Conservation (phyloP, 2,113 vertebrate species). For the Candoia aspera region DNA sequence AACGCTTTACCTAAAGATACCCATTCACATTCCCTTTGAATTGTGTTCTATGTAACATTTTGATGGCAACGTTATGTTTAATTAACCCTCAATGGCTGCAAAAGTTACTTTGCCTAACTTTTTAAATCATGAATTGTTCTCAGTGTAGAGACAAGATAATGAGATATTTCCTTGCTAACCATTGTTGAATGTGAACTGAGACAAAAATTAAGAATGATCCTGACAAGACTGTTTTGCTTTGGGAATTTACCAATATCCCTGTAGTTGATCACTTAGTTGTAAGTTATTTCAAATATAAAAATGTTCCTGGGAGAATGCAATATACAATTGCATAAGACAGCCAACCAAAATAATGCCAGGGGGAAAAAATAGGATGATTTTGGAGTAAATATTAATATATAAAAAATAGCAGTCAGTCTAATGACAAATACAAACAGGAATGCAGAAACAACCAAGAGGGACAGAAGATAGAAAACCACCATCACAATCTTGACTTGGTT, state of each 20-base stretch:
- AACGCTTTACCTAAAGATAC: neutral
- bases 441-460: neutral
- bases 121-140: neutral
- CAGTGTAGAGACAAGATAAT: neutral
- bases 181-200: neutral
- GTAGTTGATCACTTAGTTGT: neutral
- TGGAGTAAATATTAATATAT: neutral
- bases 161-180: neutral
- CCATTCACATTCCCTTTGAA: neutral
- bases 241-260: neutral
- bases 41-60: neutral
- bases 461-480: neutral
- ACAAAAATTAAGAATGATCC: neutral
- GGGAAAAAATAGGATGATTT: neutral
- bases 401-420: neutral
- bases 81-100: neutral
- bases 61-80: neutral
- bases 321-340: neutral
- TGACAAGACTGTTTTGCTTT: neutral
- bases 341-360: neutral
- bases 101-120: neutral
- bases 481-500: neutral
- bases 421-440: neutral
- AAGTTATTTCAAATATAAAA: constrained; percentile 25
- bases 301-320: constrained; percentile 13